Percentiles rank a stretch among this genome's conserved stretches.
Conservation (phyloP, 2,888 invertebrate genomes). For the Acanthosepion lycidas region DNA sequence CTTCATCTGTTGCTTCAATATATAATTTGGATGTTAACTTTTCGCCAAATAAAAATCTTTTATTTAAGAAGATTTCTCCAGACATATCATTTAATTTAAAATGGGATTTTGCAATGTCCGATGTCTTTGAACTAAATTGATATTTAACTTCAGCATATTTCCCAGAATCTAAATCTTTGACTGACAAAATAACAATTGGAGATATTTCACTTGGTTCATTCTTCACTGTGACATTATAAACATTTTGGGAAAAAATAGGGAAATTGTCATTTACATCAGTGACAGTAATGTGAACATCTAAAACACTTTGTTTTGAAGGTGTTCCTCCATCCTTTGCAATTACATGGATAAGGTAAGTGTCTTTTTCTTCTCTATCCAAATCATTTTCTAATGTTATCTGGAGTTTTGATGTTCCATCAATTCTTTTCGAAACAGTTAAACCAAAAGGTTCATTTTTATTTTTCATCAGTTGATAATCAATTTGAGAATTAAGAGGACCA, state of each 20-base stretch:
- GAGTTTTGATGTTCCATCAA: constrained; percentile 8
- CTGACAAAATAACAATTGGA: neutral
- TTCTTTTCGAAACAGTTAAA: neutral
- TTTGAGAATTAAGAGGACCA: neutral
- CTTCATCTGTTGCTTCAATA: neutral
- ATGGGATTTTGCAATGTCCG: neutral
- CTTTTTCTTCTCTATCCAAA: neutral
- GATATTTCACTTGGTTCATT: neutral
- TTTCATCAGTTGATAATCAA: neutral
- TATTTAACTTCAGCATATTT: neutral
- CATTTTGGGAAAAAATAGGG: neutral
- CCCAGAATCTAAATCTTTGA: neutral
- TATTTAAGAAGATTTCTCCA: neutral
- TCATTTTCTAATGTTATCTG: constrained; percentile 2
- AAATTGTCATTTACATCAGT: neutral
- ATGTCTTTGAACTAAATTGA: neutral
- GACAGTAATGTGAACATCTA: neutral
- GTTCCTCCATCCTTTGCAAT: neutral
- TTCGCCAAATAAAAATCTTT: neutral
- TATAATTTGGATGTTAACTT: neutral
- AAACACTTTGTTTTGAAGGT: neutral
- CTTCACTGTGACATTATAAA: neutral
- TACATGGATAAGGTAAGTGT: neutral
- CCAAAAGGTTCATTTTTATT: constrained; percentile 8
- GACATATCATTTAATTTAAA: neutral